Evolutionary conservation across 2,113 vertebrate species (phyloP).

Genomic region (Etheostoma cragini): DNA sequence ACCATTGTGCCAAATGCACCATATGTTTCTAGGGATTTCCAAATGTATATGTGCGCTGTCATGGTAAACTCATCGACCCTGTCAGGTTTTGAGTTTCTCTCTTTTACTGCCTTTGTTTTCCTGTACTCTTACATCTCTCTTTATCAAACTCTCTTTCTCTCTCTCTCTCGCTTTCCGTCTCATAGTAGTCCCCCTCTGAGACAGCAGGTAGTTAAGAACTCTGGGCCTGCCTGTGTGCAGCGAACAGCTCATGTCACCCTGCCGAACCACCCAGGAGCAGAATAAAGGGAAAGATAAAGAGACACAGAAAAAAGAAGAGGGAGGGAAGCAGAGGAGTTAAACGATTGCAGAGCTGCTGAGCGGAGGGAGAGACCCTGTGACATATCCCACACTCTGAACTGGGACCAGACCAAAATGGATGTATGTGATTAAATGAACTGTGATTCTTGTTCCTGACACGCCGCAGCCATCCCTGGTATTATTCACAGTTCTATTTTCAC

Average conservation of each 20-base stretch:
- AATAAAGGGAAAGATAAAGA: constrained; percentile 78
- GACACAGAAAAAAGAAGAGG: constrained; percentile 55
- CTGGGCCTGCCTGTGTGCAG: constrained; percentile 61
- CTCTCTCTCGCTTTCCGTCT: constrained; percentile 37
- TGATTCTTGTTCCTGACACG: constrained; percentile 62
- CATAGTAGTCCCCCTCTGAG: constrained; percentile 23
- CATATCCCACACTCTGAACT: constrained; percentile 72
- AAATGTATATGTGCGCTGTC: constrained; percentile 48
- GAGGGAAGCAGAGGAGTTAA: constrained; percentile 73
- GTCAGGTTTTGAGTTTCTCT: constrained; percentile 46
- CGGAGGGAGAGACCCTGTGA: constrained; percentile 64
- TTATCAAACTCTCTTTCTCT: constrained; percentile 51
- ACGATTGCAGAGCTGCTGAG: constrained; percentile 75
- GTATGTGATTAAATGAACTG: constrained; percentile 71
- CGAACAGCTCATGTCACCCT: constrained; percentile 74
- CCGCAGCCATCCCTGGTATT: constrained; percentile 66
- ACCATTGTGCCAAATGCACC: constrained; percentile 56
- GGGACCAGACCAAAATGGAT: constrained; percentile 68
- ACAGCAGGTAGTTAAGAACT: constrained; percentile 62
- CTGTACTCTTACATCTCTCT: constrained; percentile 42
- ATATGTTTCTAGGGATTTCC: constrained; percentile 55
- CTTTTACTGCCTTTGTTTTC: constrained; percentile 27
- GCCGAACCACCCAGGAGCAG: constrained; percentile 81
- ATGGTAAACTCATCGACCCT: constrained; percentile 73
- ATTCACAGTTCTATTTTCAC: constrained; percentile 67